A percentile compares a stretch with the other conserved stretches of the same genome.
Conservation (phyloP, 2,888 invertebrate genomes). For the Eustalomyia histrio region DNA sequence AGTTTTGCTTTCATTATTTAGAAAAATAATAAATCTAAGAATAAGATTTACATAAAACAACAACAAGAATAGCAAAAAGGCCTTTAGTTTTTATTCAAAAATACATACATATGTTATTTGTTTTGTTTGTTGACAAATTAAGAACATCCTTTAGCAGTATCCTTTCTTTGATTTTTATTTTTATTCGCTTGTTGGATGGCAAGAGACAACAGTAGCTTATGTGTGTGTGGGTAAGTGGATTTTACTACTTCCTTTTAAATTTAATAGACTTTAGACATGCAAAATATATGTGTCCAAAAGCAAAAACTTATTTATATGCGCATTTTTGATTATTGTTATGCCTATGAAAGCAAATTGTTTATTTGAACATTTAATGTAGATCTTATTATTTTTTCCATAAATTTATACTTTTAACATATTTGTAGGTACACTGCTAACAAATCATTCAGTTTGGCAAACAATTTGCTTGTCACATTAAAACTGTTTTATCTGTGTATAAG, state of each 20-base stretch:
- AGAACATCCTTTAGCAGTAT: conserved; percentile 42
- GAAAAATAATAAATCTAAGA: too few species aligned
- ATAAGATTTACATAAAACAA: not conserved
- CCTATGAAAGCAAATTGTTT: not conserved
- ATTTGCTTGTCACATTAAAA: too few species aligned
- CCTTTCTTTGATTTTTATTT: not conserved
- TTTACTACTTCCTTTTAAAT: not conserved
- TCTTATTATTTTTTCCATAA: not conserved
- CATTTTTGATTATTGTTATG: conserved; percentile 53
- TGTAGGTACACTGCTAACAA: too few species aligned
- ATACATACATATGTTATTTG: conserved; percentile 24
- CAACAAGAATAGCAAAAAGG: not conserved
- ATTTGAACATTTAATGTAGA: not conserved
- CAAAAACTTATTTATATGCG: conserved; percentile 56
- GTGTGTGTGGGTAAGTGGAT: not conserved
- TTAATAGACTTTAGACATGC: conserved; percentile 30
- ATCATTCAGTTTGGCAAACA: too few species aligned
- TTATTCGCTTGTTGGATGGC: not conserved
- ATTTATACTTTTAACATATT: not conserved
- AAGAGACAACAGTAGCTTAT: not conserved
- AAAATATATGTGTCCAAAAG: conserved; percentile 40
- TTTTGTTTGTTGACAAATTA: conserved; percentile 60
- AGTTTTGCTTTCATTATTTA: too few species aligned
- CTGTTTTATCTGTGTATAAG: too few species aligned
- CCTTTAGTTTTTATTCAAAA: not conserved